These are phyloP conservation scores for Parapsyche elsis DNA, from an alignment of 1,140 invertebrate genomes.

Conservation along the genomic window DNA sequence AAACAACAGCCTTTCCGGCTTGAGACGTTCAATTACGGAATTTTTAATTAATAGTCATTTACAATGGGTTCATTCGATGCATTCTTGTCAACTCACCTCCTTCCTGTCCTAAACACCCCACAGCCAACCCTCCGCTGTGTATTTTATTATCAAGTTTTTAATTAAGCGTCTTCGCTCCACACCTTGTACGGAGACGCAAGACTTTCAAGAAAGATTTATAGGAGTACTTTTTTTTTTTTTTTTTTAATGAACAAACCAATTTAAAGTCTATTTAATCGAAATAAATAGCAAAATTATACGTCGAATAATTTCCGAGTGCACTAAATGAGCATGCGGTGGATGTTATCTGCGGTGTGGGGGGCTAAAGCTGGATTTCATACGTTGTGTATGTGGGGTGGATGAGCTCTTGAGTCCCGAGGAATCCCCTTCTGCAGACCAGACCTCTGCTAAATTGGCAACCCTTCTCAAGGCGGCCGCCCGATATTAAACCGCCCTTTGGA, in stretches of 20 bases:
- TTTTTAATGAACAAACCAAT: background rate
- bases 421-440: slow-evolving; percentile 7
- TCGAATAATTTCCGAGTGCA: background rate
- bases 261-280: too few relatives aligned
- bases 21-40: background rate
- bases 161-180: too few relatives aligned
- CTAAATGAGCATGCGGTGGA: background rate
- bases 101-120: too few relatives aligned
- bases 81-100: too few relatives aligned
- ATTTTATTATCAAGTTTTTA: too few relatives aligned
- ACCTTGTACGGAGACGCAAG: too few relatives aligned
- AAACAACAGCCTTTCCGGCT: too few relatives aligned
- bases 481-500: slow-evolving; percentile 35
- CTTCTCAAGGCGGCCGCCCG: slow-evolving; percentile 35
- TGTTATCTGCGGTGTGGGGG: background rate
- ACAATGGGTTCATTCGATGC: too few relatives aligned
- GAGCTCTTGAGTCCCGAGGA: slow-evolving; percentile 14
- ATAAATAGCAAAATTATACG: background rate
- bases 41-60: background rate
- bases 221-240: background rate
- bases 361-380: background rate
- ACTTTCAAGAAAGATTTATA: too few relatives aligned
- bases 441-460: slow-evolving; percentile 36
- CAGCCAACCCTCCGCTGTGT: too few relatives aligned
- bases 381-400: background rate